phyloP scores from a whole-genome alignment of 2,888 invertebrate species.

The Tenthredo scrophulariae region DNA sequence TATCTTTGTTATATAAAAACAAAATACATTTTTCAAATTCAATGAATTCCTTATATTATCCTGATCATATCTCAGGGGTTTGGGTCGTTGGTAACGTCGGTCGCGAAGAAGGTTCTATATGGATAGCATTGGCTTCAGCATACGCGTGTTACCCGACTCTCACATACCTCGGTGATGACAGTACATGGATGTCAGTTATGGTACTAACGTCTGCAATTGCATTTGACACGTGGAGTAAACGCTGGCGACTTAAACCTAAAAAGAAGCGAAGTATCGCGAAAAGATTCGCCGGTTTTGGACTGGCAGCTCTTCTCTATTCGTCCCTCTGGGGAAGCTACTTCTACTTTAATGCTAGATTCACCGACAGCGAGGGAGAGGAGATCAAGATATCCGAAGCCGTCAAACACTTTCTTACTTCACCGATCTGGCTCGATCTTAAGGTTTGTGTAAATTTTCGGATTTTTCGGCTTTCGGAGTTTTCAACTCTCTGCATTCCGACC shows the following conservation, averaged over 20 bases:
- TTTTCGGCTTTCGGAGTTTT: slow-evolving; percentile 56
- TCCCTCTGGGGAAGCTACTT: slow-evolving; percentile 89
- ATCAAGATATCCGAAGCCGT: slow-evolving; percentile 93
- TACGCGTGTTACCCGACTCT: slow-evolving; percentile 85
- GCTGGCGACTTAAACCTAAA: slow-evolving; percentile 87
- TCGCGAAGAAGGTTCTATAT: slow-evolving; percentile 87
- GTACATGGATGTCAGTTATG: slow-evolving; percentile 85
- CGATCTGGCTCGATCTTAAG: slow-evolving; percentile 82
- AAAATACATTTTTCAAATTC: background rate
- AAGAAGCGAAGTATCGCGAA: slow-evolving; percentile 76
- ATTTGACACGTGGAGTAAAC: slow-evolving; percentile 88
- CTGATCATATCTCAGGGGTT: slow-evolving; percentile 83
- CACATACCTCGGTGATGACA: slow-evolving; percentile 87
- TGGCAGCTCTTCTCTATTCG: slow-evolving; percentile 85
- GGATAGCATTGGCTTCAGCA: slow-evolving; percentile 85
- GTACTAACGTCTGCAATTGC: slow-evolving; percentile 84
- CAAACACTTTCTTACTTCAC: slow-evolving; percentile 93
- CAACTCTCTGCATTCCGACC: too few relatives aligned
- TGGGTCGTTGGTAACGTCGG: slow-evolving; percentile 96
- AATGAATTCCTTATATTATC: background rate
- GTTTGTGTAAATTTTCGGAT: slow-evolving; percentile 55
- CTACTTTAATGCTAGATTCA: slow-evolving; percentile 93
- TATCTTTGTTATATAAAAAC: too few relatives aligned
- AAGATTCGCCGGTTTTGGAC: slow-evolving; percentile 81
- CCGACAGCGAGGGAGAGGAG: slow-evolving; percentile 91